Conservation (phyloP, 2,113 vertebrate species). For the Xerus inauris region DNA sequence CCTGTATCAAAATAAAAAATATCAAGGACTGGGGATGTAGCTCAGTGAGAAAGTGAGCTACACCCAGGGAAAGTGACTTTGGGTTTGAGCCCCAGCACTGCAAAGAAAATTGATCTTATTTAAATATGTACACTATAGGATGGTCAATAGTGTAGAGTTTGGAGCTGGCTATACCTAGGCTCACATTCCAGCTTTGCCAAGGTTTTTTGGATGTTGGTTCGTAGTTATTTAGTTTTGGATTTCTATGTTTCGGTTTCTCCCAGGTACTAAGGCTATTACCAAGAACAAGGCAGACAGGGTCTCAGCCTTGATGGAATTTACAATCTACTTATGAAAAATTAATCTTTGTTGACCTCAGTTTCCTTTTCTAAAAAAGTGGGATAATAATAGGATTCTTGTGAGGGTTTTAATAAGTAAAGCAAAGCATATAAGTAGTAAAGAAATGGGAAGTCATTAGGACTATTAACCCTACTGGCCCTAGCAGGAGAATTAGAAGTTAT, state of each 20-base stretch:
- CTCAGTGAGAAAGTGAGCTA: background rate
- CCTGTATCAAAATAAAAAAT: too few species aligned
- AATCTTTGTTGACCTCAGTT: background rate
- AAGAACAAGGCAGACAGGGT: background rate
- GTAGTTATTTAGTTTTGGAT: background rate
- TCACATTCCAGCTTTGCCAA: background rate
- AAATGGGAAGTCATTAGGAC: background rate
- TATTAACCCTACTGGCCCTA: background rate
- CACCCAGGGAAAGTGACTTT: background rate
- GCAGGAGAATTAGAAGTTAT: background rate
- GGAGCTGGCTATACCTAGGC: background rate
- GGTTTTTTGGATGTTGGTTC: background rate
- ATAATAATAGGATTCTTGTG: background rate
- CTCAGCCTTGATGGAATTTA: background rate
- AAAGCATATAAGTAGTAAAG: background rate
- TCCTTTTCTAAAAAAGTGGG: background rate
- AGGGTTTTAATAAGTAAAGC: conserved; percentile 15
- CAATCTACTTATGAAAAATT: background rate
- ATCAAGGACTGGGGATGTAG: background rate
- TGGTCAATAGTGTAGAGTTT: background rate
- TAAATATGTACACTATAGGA: background rate
- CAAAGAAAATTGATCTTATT: background rate
- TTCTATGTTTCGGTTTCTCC: background rate
- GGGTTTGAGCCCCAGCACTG: background rate
- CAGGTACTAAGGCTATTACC: background rate